Evolutionary conservation across 2,888 invertebrate genomes (phyloP), one percentile per base, ranked within the genome.

Genomic region (Sthenelais limicola): DNA sequence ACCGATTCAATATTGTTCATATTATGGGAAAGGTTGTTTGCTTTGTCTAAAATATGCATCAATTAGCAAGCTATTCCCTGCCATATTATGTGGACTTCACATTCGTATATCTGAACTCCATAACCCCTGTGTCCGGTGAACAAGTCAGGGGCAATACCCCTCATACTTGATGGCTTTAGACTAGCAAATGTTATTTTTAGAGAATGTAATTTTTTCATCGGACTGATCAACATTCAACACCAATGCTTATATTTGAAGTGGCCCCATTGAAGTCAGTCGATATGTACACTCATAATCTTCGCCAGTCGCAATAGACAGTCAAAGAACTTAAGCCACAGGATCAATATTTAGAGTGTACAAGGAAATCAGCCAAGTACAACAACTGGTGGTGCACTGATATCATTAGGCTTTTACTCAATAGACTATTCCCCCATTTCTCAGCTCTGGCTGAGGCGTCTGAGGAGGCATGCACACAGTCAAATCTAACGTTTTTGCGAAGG

Each of bases 351-450:
- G 56, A 28, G 15, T 32, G 33, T 33, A 56, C 56, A 56, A 32
- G 32, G 33, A 56, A 24, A 56, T 56, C 56, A 33, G 56, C 56
- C 56, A 56, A 56, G 56, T 56, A 56, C 56, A 56, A 56, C 56
- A 56, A 56, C 56, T 33, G 32, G 7, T 4, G 56, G 56, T 56
- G 30, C 56, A 56, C 33, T 56, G 56, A 56, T 56, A 56, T 56
- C 56, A 56, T 56, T 56, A 56, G 56, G 12, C 56, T 56, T n/a
- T 56, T 33, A 30, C 30, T 56, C 56, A 56, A 56, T 32, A 33
- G 56, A 33, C 21, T 33, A 56, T 56, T 56, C 32, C 32, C 7
- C 56, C n/a, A n/a, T n/a, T n/a, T n/a, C n/a, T n/a, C n/a, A n/a
- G n/a, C n/a, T n/a, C n/a, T n/a, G n/a, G n/a, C n/a, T n/a, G n/a